These are phyloP conservation scores for Percopsis transmontana DNA, from an alignment of 2,113 vertebrate species.

Conservation along the genomic window DNA sequence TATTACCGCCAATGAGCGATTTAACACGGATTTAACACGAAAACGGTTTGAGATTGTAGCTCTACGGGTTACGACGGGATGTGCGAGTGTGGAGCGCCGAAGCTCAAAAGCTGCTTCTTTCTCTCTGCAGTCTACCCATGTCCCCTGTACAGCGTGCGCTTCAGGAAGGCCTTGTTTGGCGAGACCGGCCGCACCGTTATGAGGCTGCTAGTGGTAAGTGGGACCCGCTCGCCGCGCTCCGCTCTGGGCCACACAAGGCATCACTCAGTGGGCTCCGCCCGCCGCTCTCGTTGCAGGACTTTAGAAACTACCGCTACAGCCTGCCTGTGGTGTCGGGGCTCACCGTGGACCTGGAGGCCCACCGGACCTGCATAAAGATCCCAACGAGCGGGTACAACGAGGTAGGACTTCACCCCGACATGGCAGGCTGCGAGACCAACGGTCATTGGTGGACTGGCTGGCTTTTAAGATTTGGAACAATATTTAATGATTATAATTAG, in stretches of 20 bases:
- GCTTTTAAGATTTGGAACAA: no score
- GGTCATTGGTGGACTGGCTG: no score
- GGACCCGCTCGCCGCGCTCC: background rate
- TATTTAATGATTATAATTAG: no score
- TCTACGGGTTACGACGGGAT: no score
- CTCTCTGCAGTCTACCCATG: conserved; percentile 84
- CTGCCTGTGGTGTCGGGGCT: conserved; percentile 92
- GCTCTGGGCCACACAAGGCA: background rate
- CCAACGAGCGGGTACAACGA: conserved; percentile 94
- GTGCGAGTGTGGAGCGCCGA: background rate
- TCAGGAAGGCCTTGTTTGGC: conserved; percentile 87
- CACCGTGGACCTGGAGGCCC: conserved; percentile 95
- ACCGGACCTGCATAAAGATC: conserved; percentile 96
- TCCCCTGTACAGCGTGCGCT: conserved; percentile 86
- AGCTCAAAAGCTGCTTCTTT: conserved; percentile 11
- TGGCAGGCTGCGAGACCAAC: no score
- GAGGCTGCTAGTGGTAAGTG: conserved; percentile 91
- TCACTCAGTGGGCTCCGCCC: background rate
- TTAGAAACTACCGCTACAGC: conserved; percentile 97
- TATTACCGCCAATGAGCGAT: no score
- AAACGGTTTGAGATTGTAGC: no score
- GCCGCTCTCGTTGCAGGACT: conserved; percentile 81
- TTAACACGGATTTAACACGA: no score
- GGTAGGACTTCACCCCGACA: conserved; percentile 71
- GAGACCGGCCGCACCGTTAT: conserved; percentile 92